Evolutionary conservation across 2,113 vertebrate species (phyloP), one percentile per base, ranked within the genome.

Genomic region (Ursus arctos): DNA sequence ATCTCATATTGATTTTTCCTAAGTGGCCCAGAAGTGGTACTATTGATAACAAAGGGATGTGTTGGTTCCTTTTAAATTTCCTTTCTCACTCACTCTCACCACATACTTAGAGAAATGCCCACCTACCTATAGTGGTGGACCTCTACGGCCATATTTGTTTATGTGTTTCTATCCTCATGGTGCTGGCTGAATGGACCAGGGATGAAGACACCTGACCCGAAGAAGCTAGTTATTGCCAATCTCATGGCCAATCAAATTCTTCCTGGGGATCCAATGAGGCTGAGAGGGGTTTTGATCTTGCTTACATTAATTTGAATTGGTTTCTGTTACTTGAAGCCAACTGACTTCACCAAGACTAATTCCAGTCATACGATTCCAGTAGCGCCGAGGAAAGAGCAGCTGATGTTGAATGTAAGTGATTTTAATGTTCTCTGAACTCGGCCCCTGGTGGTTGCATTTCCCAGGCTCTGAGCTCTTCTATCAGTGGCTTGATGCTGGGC

Each of bases 301-400:
- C 67, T 95, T 57, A 61, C 14, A 43, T 51, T 82, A 59, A 77
- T 43, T 43, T 65, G 65, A 71, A 1, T 88, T 15, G 57, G 5
- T 59, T 82, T 95, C 67, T 83, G 65, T 82, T 82, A 31, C 49
- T 36, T 94, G 18, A 94, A 94, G 26, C 18, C 28, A 91, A 57
- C 33, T 55, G 40, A 67, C 47, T 88, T 96, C 67, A 33, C 49
- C 51, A 76, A 88, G 77, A 57, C 43, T 71, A 77, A 81, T 87
- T 74, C 24, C 19, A 16, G 28, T 83, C 12, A 51, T 21, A 43
- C 11, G 21, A 7, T 72, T 81, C 72, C 9, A 19, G 82, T 33
- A 85, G 26, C 63, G 80, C 4, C 40, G 81, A 69, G 9, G 26
- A 57, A 63, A 69, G 61, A 69, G 16, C n/a, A 79, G 36, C 33